Evolutionary conservation across 2,797 vertebrate species (phyloP).

Genomic region (Brachyalestes nurse): DNA sequence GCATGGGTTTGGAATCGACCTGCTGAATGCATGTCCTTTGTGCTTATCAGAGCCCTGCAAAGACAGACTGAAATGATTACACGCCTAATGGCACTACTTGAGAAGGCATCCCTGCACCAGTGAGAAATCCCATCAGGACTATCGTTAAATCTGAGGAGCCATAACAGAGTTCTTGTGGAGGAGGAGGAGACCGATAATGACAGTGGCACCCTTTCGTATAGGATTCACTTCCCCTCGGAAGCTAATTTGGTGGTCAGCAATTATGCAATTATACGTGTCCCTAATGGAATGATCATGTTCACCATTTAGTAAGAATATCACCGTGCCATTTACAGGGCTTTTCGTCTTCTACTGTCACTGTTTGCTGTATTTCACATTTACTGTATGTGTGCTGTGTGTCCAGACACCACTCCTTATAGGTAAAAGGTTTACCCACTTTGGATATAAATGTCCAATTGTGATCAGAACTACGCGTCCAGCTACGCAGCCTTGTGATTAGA

Average conservation of each 20-base stretch:
- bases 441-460: no score
- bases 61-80: constrained; percentile 49
- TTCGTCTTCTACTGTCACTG: constrained; percentile 5
- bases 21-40: constrained; percentile 32
- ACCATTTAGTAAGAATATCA: constrained; percentile 27
- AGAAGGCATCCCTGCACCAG: constrained; percentile 23
- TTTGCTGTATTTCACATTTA: background rate
- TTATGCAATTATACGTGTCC: constrained; percentile 48
- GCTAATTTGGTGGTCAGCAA: constrained; percentile 50
- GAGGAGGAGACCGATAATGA: constrained; percentile 36
- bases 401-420: no score
- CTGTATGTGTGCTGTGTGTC: background rate
- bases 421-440: no score
- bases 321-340: background rate
- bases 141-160: constrained; percentile 38
- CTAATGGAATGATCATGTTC: constrained; percentile 36
- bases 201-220: constrained; percentile 25
- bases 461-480: no score
- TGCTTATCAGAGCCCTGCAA: constrained; percentile 40
- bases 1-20: constrained; percentile 19
- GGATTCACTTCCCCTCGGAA: constrained; percentile 34
- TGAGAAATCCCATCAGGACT: constrained; percentile 48
- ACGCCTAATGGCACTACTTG: constrained; percentile 48
- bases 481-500: no score
- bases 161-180: constrained; percentile 33